phyloP scores from a whole-genome alignment of 2,113 vertebrate genomes.

The Pterocles orientalis region DNA sequence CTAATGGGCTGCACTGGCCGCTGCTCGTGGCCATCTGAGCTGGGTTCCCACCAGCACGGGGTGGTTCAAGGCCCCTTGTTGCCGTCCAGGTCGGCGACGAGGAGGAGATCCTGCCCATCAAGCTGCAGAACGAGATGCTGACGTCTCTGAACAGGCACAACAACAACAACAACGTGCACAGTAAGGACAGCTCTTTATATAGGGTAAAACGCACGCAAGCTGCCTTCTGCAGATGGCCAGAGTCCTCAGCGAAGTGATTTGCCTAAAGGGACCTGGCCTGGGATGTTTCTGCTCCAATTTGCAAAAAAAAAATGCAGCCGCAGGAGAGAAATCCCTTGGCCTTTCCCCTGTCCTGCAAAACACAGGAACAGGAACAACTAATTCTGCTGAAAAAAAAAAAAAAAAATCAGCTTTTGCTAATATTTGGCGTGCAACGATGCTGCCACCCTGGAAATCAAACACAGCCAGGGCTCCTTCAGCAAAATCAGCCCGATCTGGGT shows the following conservation, averaged over 20 bases:
- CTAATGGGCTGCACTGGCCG: not conserved
- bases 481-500: not conserved
- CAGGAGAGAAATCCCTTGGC: not conserved
- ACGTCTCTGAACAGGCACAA: conserved; percentile 57
- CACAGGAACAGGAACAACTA: fast-evolving
- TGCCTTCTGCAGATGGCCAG: not conserved
- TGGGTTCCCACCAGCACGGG: fast-evolving
- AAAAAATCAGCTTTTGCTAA: not conserved
- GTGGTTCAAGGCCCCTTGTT: not conserved
- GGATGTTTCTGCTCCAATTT: not conserved
- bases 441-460: not conserved
- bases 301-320: not conserved
- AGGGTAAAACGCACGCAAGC: fast-evolving
- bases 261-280: not conserved
- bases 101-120: conserved; percentile 83
- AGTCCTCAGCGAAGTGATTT: not conserved
- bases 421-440: not conserved
- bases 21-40: fast-evolving
- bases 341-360: not conserved
- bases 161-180: conserved; percentile 59
- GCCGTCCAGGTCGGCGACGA: conserved; percentile 86
- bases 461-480: not conserved
- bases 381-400: not conserved
- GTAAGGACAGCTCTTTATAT: conserved; percentile 41
- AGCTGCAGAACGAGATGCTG: conserved; percentile 85